phyloP scores from a whole-genome alignment of 2,888 invertebrate species.

The Fragum fragum region DNA sequence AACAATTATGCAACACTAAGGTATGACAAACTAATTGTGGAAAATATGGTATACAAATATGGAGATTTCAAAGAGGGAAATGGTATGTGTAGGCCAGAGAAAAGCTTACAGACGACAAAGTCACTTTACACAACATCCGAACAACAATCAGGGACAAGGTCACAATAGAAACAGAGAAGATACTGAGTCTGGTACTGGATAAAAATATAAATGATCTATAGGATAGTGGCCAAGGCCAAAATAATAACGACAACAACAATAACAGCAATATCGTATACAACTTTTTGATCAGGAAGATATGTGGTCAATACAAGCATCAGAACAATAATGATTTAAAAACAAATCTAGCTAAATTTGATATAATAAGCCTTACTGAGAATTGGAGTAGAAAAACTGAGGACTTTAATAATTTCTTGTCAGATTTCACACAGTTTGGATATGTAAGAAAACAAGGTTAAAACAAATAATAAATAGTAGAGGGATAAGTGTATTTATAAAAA shows the following conservation, averaged over 20 bases:
- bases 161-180: background rate
- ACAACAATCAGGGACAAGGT: background rate
- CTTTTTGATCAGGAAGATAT: background rate
- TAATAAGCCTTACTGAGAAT: background rate
- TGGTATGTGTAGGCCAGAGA: background rate
- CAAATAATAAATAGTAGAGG: background rate
- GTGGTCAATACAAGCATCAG: background rate
- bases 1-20: background rate
- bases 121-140: background rate
- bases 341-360: background rate
- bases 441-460: background rate
- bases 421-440: background rate
- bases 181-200: too few species aligned
- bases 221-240: background rate
- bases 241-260: background rate
- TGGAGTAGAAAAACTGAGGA: background rate
- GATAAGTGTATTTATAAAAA: too few species aligned
- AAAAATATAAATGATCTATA: background rate
- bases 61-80: background rate
- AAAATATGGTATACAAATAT: background rate
- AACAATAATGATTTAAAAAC: slow-evolving; percentile 11
- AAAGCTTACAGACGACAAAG: background rate
- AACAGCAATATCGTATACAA: background rate
- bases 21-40: background rate
- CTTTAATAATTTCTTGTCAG: background rate